phyloP scores from a whole-genome alignment of 2,797 vertebrate species.

The Lemur catta region DNA sequence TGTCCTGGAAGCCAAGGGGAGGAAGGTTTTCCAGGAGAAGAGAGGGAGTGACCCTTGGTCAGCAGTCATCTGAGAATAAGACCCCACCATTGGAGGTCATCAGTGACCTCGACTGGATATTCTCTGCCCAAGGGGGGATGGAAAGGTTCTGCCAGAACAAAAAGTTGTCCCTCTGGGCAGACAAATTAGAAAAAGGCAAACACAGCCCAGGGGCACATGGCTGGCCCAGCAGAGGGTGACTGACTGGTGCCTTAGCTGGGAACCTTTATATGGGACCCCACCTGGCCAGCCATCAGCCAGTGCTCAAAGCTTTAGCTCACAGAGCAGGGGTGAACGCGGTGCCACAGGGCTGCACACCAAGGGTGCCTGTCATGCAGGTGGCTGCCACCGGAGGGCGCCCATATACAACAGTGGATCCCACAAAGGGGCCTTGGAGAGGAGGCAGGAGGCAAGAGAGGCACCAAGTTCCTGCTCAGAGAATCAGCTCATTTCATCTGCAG shows the following conservation, averaged over 20 bases:
- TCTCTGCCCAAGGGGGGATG: background rate
- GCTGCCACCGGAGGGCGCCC: background rate
- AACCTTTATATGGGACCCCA: background rate
- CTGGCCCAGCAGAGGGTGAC: background rate
- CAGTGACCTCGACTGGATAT: background rate
- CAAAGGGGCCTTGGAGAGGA: background rate
- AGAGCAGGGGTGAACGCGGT: accelerated
- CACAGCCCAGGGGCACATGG: background rate
- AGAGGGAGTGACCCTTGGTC: background rate
- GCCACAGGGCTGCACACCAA: background rate
- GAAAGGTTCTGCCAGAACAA: background rate
- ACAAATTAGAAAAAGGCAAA: background rate
- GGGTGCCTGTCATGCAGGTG: background rate
- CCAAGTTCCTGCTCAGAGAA: background rate
- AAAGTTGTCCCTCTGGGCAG: background rate
- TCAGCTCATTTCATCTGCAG: background rate
- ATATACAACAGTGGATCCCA: background rate
- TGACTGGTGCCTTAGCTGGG: background rate
- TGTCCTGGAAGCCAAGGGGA: background rate
- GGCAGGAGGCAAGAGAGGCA: background rate
- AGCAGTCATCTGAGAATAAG: background rate
- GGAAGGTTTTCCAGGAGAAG: background rate
- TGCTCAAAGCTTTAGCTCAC: background rate
- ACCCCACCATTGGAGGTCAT: background rate
- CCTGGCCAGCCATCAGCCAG: background rate